A percentile compares a stretch with the other conserved stretches of the same genome.
Evolutionary conservation across 2,888 invertebrate genomes (phyloP).

Genomic region (Dynastes hyllus): DNA sequence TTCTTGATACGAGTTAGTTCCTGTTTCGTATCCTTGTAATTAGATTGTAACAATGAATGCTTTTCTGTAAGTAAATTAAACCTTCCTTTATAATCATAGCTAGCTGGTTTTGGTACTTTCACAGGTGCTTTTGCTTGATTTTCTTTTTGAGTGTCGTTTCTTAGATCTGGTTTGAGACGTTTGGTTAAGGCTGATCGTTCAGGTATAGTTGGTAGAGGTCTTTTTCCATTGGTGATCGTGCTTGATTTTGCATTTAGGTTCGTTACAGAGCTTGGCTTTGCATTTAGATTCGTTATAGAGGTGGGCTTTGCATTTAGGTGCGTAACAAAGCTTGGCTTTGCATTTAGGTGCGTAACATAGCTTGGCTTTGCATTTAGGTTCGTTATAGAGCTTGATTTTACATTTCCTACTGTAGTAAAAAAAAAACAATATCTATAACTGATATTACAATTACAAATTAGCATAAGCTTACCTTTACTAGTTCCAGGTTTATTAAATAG

Average conservation of each 20-base stretch:
- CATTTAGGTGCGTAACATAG: not conserved
- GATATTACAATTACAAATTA: not conserved
- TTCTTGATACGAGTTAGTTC: not conserved
- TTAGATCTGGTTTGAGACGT: constrained; percentile 1
- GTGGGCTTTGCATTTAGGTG: not conserved
- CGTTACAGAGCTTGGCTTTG: not conserved
- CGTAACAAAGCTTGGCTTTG: not conserved
- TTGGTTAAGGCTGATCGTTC: not conserved
- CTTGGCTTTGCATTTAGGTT: not conserved
- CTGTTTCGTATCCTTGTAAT: not conserved
- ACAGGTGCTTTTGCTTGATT: not conserved
- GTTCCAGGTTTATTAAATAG: not conserved
- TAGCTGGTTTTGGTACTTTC: constrained; percentile 42
- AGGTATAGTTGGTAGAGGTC: not conserved
- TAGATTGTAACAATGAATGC: constrained; percentile 46
- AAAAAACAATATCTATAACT: not conserved
- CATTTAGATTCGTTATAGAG: not conserved
- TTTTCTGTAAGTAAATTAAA: constrained; percentile 52
- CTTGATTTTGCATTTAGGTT: not conserved
- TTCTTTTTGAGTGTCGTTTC: constrained; percentile 15
- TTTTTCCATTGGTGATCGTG: not conserved
- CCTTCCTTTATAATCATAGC: constrained; percentile 55
- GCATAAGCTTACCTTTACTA: constrained; percentile 4
- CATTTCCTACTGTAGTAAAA: not conserved
- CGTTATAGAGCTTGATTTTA: not conserved